Conservation (phyloP, 2,797 vertebrate species). For the Sternotherus odoratus region DNA sequence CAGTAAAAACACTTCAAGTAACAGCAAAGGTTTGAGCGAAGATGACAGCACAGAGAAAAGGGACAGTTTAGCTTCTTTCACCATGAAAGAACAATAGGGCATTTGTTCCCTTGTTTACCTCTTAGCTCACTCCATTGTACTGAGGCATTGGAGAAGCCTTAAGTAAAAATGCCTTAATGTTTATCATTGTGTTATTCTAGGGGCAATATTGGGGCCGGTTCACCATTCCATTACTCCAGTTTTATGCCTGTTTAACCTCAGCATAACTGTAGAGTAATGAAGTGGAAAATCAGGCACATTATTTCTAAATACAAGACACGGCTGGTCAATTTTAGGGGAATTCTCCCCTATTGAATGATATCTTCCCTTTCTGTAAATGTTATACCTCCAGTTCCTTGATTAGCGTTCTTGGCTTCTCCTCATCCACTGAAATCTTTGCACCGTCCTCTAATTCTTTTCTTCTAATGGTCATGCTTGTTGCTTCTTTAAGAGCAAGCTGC, state of each 20-base stretch:
- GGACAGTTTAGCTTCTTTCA: neutral
- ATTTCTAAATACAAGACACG: conserved; percentile 17
- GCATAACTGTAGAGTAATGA: conserved; percentile 13
- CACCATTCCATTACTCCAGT: neutral
- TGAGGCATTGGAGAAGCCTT: neutral
- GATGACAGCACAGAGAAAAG: neutral
- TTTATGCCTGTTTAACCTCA: neutral
- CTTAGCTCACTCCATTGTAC: conserved; percentile 12
- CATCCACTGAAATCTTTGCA: neutral
- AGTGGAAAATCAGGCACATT: neutral
- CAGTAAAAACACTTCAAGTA: neutral
- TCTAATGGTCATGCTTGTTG: neutral
- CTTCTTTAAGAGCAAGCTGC: neutral
- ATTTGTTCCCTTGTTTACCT: fast-evolving
- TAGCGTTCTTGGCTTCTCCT: neutral
- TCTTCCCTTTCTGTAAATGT: neutral
- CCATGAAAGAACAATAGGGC: neutral
- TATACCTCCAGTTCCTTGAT: neutral
- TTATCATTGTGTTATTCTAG: neutral
- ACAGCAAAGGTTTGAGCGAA: neutral
- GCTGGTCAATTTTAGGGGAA: neutral
- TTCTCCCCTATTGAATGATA: conserved; percentile 27
- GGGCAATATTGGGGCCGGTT: fast-evolving
- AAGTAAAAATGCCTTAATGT: neutral
- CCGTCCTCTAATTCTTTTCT: neutral